These are phyloP conservation scores for Temnothorax rugatulus DNA, from an alignment of 2,888 invertebrate genomes.

Conservation along the genomic window DNA sequence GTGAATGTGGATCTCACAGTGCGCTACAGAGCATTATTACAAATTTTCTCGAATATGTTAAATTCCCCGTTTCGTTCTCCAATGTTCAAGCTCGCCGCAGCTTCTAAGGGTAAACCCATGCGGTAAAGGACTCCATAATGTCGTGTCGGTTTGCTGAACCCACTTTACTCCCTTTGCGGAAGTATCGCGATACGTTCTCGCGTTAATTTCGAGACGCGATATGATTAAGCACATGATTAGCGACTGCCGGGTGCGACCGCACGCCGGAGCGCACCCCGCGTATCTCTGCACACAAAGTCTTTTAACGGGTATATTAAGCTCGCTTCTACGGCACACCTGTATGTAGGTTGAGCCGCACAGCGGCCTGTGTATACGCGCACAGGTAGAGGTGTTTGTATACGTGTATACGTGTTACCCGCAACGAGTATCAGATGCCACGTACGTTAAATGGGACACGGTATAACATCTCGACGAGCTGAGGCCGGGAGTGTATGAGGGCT, in stretches of 20 bases:
- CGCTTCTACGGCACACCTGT: conserved; percentile 13
- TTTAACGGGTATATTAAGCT: conserved; percentile 48
- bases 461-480: conserved; percentile 59
- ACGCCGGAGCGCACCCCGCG: conserved; percentile 8
- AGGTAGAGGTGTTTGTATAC: not conserved
- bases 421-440: conserved; percentile 56
- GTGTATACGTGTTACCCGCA: conserved; percentile 26
- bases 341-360: conserved; percentile 4
- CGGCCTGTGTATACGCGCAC: not conserved
- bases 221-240: conserved; percentile 72
- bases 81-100: not conserved
- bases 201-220: conserved; percentile 63
- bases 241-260: conserved; percentile 41
- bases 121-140: conserved; percentile 6
- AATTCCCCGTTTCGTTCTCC: not conserved
- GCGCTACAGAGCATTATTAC: not conserved
- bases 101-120: not conserved
- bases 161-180: conserved; percentile 53
- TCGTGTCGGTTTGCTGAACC: conserved; percentile 25
- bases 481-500: conserved; percentile 39
- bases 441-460: conserved; percentile 58
- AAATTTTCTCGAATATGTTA: conserved; percentile 12
- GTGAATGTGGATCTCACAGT: no score
- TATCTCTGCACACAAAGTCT: conserved; percentile 21
- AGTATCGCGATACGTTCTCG: conserved; percentile 41